These are phyloP conservation scores for Craterocephalus amniculus DNA, from an alignment of 2,797 vertebrate genomes.

Conservation along the genomic window DNA sequence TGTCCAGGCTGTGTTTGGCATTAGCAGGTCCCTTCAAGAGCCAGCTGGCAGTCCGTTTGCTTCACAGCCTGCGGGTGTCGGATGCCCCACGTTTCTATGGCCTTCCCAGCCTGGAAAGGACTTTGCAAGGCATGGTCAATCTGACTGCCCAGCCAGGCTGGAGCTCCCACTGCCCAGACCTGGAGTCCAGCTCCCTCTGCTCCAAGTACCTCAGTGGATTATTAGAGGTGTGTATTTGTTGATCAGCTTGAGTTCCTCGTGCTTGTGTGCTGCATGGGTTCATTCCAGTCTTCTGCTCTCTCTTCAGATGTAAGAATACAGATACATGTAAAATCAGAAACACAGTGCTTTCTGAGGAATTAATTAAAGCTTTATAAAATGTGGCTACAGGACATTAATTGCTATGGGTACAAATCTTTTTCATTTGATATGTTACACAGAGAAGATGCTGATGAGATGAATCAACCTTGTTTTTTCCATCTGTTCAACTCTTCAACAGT, in stretches of 20 bases:
- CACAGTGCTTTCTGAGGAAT: constrained; percentile 65
- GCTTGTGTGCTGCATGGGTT: constrained; percentile 32
- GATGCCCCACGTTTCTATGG: constrained; percentile 95
- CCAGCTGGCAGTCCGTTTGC: constrained; percentile 89
- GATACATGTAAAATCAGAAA: constrained; percentile 51
- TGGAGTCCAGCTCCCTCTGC: constrained; percentile 85
- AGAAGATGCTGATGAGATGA: constrained; percentile 77
- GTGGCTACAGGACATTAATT: constrained; percentile 64
- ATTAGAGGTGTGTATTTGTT: constrained; percentile 85
- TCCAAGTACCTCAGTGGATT: constrained; percentile 91
- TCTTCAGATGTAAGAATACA: constrained; percentile 35
- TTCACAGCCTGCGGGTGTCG: constrained; percentile 90
- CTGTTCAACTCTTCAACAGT: constrained; percentile 72
- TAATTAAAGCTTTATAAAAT: constrained; percentile 72
- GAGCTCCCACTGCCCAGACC: constrained; percentile 85
- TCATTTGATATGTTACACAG: constrained; percentile 65
- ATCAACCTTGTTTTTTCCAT: constrained; percentile 78
- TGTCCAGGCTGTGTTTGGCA: constrained; percentile 85
- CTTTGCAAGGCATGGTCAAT: constrained; percentile 89
- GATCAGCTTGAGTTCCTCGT: constrained; percentile 14
- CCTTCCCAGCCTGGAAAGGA: constrained; percentile 93
- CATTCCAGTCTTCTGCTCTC: constrained; percentile 22
- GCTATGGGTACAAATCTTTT: constrained; percentile 63
- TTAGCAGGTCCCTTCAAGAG: constrained; percentile 87
- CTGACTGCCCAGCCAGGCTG: constrained; percentile 91